Percentiles rank a stretch among this genome's conserved stretches.
phyloP scores from a whole-genome alignment of 1,140 invertebrate genomes.

The Drosophila ironensis region DNA sequence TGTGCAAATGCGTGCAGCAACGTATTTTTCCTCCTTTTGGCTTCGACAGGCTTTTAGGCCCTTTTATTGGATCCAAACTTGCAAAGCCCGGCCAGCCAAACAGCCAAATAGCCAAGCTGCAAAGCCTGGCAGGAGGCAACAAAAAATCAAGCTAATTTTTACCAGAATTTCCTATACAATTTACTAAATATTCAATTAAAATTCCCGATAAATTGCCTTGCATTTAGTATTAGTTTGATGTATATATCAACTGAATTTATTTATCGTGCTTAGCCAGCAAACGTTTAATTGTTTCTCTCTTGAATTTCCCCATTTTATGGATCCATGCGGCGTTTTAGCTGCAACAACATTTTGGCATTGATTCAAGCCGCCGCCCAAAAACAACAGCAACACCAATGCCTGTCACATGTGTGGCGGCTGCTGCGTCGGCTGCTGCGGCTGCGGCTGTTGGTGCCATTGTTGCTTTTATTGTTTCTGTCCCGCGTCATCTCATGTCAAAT shows the following conservation, averaged over 20 bases:
- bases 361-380: constrained; percentile 24
- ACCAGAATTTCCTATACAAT: no score
- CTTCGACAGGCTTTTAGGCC: constrained; percentile 19
- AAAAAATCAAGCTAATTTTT: constrained; percentile 6
- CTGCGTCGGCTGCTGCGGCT: constrained; percentile 4
- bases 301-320: constrained; percentile 31
- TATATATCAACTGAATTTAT: background rate
- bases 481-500: constrained; percentile 49
- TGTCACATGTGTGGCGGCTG: constrained; percentile 40
- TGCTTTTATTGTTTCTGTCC: constrained; percentile 14
- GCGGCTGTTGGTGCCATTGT: constrained; percentile 6
- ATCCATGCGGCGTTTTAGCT: constrained; percentile 38
- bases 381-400: constrained; percentile 12
- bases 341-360: constrained; percentile 55
- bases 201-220: background rate
- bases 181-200: background rate
- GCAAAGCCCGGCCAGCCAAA: background rate
- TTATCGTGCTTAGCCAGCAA: constrained; percentile 16
- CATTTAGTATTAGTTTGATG: constrained; percentile 8
- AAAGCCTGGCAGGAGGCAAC: background rate
- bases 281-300: constrained; percentile 26
- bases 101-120: constrained; percentile 14
- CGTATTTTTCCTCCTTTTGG: constrained; percentile 19
- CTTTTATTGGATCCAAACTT: constrained; percentile 34
- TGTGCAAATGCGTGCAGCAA: constrained; percentile 61